These are phyloP conservation scores for Agonopterix alstromeriana DNA, from an alignment of 2,888 invertebrate genomes.

Conservation along the genomic window DNA sequence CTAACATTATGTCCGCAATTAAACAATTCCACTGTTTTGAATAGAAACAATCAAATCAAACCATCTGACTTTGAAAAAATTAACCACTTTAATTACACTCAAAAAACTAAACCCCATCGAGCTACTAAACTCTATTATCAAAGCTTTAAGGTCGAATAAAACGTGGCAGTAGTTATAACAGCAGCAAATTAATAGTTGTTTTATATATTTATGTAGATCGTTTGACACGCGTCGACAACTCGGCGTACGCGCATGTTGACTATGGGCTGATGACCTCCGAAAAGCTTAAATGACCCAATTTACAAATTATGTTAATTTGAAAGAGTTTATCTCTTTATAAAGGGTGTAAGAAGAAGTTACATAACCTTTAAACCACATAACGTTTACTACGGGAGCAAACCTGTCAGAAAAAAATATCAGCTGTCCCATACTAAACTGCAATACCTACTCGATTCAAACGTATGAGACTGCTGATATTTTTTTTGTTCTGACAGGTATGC, in stretches of 20 bases:
- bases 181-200: conserved; percentile 10
- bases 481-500: too few species aligned
- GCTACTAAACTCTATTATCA: conserved; percentile 2
- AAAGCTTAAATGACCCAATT: conserved; percentile 5
- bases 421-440: too few species aligned
- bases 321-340: too few species aligned
- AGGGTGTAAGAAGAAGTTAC: too few species aligned
- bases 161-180: neutral
- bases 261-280: conserved; percentile 30
- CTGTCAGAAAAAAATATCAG: too few species aligned
- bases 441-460: too few species aligned
- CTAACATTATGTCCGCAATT: conserved; percentile 50
- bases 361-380: too few species aligned
- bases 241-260: conserved; percentile 14
- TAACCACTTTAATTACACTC: conserved; percentile 9
- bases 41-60: conserved; percentile 66
- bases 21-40: conserved; percentile 63
- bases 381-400: too few species aligned
- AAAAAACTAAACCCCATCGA: neutral
- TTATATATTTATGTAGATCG: conserved; percentile 27
- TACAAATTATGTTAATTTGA: neutral
- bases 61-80: conserved; percentile 40
- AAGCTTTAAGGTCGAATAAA: conserved; percentile 19
- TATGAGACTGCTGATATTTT: too few species aligned
- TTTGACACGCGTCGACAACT: conserved; percentile 51